These are phyloP conservation scores for Drosophila ananassae DNA, from an alignment of 1,140 invertebrate genomes.

Conservation along the genomic window DNA sequence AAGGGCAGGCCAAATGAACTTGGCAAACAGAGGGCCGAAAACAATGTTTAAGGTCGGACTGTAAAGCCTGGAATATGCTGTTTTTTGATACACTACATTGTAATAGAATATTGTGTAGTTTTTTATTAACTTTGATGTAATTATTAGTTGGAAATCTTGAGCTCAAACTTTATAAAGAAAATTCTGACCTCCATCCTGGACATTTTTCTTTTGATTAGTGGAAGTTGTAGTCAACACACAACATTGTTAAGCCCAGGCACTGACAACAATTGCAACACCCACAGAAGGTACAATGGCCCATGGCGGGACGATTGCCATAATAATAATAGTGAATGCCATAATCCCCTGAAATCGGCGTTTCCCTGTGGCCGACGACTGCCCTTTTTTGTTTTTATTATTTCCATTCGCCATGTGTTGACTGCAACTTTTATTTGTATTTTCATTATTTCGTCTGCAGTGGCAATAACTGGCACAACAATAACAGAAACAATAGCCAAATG, in stretches of 20 bases:
- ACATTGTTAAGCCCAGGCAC: constrained; percentile 44
- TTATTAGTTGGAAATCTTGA: too few relatives aligned
- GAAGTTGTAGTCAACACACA: constrained; percentile 27
- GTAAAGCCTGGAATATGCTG: not conserved
- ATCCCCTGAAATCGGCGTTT: constrained; percentile 62
- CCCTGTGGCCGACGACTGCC: constrained; percentile 33
- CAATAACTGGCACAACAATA: constrained; percentile 39
- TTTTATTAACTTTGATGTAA: not conserved
- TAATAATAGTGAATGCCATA: constrained; percentile 76
- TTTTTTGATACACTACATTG: not conserved
- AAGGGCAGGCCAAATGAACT: constrained; percentile 67
- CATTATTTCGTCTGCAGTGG: constrained; percentile 72
- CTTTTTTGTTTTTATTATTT: constrained; percentile 5
- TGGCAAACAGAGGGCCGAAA: constrained; percentile 65
- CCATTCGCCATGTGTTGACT: constrained; percentile 17
- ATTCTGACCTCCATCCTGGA: not conserved
- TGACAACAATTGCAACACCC: constrained; percentile 22
- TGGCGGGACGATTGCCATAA: constrained; percentile 59
- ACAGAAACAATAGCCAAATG: constrained; percentile 34
- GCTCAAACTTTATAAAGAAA: too few relatives aligned
- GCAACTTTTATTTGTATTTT: constrained; percentile 78
- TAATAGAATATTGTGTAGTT: not conserved
- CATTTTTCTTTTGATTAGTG: not conserved
- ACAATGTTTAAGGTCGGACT: constrained; percentile 4
- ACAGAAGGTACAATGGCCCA: constrained; percentile 30